Percentiles rank a stretch among this genome's conserved stretches.
Conservation (phyloP, 2,113 vertebrate species). For the Urocolius indicus region DNA sequence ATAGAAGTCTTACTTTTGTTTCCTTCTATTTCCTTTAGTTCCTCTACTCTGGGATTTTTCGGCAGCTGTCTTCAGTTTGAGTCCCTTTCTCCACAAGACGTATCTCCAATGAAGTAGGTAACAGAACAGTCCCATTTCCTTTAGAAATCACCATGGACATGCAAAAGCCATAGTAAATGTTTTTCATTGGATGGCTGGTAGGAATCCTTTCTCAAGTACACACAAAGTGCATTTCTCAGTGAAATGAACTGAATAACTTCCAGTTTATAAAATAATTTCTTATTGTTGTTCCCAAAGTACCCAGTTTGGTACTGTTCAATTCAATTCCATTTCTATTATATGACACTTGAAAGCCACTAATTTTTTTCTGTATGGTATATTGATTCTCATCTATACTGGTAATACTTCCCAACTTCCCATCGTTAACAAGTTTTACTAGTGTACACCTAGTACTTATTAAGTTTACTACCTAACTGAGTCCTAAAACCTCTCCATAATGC, state of each 20-base stretch:
- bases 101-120: neutral
- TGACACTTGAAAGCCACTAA: neutral
- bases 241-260: neutral
- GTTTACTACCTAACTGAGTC: neutral
- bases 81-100: neutral
- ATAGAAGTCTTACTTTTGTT: neutral
- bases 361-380: neutral
- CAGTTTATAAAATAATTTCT: neutral
- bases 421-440: neutral
- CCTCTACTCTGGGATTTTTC: neutral
- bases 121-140: neutral
- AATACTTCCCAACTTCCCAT: neutral
- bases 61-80: neutral
- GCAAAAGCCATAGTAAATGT: neutral
- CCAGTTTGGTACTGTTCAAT: neutral
- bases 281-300: neutral
- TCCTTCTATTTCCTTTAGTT: neutral
- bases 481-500: neutral
- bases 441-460: neutral
- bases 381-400: neutral
- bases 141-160: neutral
- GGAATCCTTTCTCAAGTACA: neutral
- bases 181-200: neutral
- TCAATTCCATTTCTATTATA: neutral
- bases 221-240: neutral